Evolutionary conservation across 2,888 invertebrate species (phyloP), one percentile per base, ranked within the genome.

Genomic region (Orchesellides sinensis): DNA sequence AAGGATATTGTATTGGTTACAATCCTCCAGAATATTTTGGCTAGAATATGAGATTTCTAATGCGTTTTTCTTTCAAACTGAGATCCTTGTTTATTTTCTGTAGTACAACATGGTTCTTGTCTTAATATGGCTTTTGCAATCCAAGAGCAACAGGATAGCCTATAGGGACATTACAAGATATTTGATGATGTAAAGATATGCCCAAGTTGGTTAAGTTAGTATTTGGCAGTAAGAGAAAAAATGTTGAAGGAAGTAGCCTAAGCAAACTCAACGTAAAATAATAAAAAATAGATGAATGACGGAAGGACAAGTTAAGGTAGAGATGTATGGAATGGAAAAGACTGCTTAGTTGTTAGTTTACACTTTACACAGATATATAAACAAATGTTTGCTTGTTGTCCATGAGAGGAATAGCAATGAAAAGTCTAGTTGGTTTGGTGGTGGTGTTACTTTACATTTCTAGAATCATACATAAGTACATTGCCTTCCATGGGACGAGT

Each of bases 261-360:
- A 12, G 40, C 19, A 61, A 17, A 49, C 49, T n/a, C n/a, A n/a
- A n/a, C n/a, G n/a, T n/a, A n/a, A n/a, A n/a, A 40, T 14, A 40
- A 61, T 23, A 45, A 65, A 65, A 65, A 45, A 25, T 65, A 19
- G 21, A 54, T 45, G 66, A 40, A 66, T 77, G 75, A 68, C 56
- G 66, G 66, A 77, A 77, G 54, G 54, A 66, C 65, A 54, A 75
- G 25, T 35, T 69, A 40, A n/a, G 12, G 35, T 19, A 29, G 14
- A 23, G 40, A 74, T 74, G 74, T 49, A 63, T 74, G 74, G 72
- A 35, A 27, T 12, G 52, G 12, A 6, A 35, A 12, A 35, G 8
- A 35, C 19, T n/a, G 19, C 17, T 10, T 17, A 52, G 52, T 10
- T 8, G 52, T n/a, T 40, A 40, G 40, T 40, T 40, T 8, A 8